These are phyloP conservation scores for Halcyon leucocephala DNA, from an alignment of 2,797 vertebrate species.

Conservation along the genomic window DNA sequence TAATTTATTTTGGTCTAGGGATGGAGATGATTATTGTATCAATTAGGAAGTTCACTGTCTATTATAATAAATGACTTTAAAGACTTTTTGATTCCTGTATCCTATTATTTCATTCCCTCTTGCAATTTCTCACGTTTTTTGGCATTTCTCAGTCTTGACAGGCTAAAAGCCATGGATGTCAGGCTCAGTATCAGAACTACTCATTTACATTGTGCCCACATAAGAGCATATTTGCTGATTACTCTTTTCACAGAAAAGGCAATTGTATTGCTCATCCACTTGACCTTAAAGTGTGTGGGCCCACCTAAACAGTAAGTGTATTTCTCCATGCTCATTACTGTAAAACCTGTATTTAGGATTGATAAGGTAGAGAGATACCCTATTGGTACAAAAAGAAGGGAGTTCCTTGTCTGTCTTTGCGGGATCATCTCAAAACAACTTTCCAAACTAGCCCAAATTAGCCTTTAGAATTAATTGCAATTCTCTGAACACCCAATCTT, in stretches of 20 bases:
- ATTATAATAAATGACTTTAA: background rate
- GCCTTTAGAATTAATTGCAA: background rate
- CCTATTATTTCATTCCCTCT: background rate
- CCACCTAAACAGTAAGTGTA: background rate
- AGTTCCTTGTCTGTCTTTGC: background rate
- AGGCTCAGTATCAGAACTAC: background rate
- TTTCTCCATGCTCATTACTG: background rate
- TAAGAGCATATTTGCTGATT: background rate
- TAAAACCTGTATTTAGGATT: background rate
- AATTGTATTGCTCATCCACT: background rate
- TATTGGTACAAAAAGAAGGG: background rate
- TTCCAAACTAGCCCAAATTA: background rate
- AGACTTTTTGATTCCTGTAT: background rate
- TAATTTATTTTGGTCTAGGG: background rate
- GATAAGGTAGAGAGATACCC: background rate
- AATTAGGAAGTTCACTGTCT: background rate
- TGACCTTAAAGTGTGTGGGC: background rate
- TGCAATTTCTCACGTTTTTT: background rate
- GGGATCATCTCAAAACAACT: background rate
- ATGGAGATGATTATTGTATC: background rate
- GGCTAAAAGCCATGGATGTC: background rate
- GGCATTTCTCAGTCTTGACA: background rate
- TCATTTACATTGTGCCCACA: background rate
- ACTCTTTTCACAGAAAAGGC: background rate
- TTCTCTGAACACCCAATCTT: background rate